Evolutionary conservation across 2,797 vertebrate species (phyloP), one percentile per base, ranked within the genome.

Genomic region (Mormyrops boulengeri): DNA sequence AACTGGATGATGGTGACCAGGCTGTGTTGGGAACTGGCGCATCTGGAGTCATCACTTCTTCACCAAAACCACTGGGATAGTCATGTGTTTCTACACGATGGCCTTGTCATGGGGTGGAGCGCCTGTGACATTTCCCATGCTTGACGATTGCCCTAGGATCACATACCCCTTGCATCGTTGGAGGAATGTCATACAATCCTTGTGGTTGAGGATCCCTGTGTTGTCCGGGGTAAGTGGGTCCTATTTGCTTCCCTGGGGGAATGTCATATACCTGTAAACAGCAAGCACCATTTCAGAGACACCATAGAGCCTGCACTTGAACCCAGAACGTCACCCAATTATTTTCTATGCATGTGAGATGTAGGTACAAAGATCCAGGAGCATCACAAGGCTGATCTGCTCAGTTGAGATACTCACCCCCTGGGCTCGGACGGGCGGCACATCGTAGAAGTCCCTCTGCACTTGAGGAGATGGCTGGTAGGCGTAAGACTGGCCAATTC

Each of bases 381-480:
- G n/a, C 82, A 5, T 11, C 9, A n/a, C 47, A 30, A 14, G 47
- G 44, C n/a, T 30, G 82, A 47, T 22, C 84, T 53, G 22, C 84
- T 14, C 11, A 9, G 41, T 12, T 5, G 4, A 52, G 52, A 89
- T 91, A 96, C 98, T 0, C 94, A 99, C 98, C 96, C 98, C 98
- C 92, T 98, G 97, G 38, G 95, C 92, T 82, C 97, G 96, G 85
- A 95, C 91, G 0, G 98, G 97, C 73, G 97, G 98, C 84, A 98
- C 96, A 62, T 99, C 98, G 0, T 99, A 99, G 91, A 97, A 93
- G 92, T 97, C 97, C 93, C 97, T 96, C 91, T 97, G 97, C 94
- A 95, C 94, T 93, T 96, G 96, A 92, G 96, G 94, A n/a, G 96
- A 95, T 49, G 96, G 94, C 92, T 97, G 97, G 88, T 96, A 98